A percentile compares a stretch with the other conserved stretches of the same genome.
Conservation (phyloP, 53 echinoderm and acorn worm species). For the Mesocentrotus franciscanus region DNA sequence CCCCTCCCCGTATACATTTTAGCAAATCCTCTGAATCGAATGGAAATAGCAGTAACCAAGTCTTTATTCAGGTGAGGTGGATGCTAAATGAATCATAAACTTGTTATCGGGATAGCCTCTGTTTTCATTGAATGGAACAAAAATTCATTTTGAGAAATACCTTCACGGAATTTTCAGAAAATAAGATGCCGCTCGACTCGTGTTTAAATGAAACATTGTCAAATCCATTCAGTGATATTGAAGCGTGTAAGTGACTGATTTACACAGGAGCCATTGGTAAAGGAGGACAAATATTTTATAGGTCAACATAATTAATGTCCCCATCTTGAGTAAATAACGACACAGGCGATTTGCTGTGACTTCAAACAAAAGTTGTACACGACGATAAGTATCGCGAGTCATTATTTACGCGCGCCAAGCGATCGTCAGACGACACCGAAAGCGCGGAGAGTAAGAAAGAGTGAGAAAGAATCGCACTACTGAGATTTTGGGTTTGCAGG, state of each 20-base stretch:
- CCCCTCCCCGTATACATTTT: too few relatives aligned
- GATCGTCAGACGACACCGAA: not conserved
- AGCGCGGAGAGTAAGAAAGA: not conserved
- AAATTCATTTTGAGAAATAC: not conserved
- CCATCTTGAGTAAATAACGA: slow-evolving; percentile 18
- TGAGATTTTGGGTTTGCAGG: slow-evolving; percentile 44
- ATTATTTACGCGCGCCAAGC: not conserved
- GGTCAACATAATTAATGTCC: slow-evolving; percentile 58
- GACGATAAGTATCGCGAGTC: not conserved
- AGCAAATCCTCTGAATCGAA: too few relatives aligned
- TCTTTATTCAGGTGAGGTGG: too few relatives aligned
- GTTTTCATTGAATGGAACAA: not conserved
- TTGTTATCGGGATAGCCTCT: not conserved
- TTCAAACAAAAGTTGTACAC: slow-evolving; percentile 36
- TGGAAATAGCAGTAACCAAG: too few relatives aligned
- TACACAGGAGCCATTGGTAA: not conserved
- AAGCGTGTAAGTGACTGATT: not conserved
- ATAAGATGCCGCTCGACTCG: not conserved
- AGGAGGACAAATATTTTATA: slow-evolving; percentile 38
- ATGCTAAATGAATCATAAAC: too few relatives aligned
- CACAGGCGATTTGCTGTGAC: slow-evolving; percentile 13
- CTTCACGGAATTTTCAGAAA: not conserved
- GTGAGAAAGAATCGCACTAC: slow-evolving; percentile 28
- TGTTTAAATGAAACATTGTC: not conserved
- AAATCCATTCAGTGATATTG: slow-evolving; percentile 4